phyloP scores from a whole-genome alignment of 2,888 invertebrate species.

The Agrochola lychnidis region DNA sequence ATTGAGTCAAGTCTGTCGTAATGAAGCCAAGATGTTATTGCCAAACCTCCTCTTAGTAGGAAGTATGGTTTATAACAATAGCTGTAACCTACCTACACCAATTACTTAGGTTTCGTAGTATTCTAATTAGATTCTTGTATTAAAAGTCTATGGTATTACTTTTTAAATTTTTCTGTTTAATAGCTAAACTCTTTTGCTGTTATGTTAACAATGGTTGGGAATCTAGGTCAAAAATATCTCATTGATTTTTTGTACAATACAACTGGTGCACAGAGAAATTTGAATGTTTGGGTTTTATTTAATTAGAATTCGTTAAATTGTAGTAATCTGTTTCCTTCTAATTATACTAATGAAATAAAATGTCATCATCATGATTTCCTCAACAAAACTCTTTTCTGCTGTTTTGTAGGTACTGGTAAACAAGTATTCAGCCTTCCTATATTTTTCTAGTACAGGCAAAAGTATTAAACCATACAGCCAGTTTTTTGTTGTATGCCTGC shows the following conservation, averaged over 20 bases:
- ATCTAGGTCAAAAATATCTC: constrained; percentile 37
- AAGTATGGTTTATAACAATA: constrained; percentile 13
- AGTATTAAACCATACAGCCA: not conserved
- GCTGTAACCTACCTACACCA: not conserved
- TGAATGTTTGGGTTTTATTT: not conserved
- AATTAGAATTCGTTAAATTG: not conserved
- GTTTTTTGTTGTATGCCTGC: not conserved
- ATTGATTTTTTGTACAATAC: constrained; percentile 41
- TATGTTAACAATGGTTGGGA: constrained; percentile 6
- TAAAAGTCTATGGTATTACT: not conserved
- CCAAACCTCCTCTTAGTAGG: constrained; percentile 18
- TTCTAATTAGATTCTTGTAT: constrained; percentile 31
- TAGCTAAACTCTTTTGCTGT: not conserved
- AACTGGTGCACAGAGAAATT: constrained; percentile 1
- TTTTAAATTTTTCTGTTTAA: not conserved
- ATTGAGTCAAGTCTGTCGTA: constrained; percentile 22
- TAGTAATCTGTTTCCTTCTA: not conserved
- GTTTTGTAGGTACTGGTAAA: not conserved
- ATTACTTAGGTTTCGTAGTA: constrained; percentile 8
- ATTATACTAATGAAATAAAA: not conserved
- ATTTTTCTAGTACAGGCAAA: not conserved
- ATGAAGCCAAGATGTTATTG: constrained; percentile 33
- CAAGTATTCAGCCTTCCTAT: not conserved
- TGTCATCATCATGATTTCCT: not conserved
- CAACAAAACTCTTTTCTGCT: not conserved